phyloP scores from a whole-genome alignment of 1,140 invertebrate genomes.

The Megathymus violae region DNA sequence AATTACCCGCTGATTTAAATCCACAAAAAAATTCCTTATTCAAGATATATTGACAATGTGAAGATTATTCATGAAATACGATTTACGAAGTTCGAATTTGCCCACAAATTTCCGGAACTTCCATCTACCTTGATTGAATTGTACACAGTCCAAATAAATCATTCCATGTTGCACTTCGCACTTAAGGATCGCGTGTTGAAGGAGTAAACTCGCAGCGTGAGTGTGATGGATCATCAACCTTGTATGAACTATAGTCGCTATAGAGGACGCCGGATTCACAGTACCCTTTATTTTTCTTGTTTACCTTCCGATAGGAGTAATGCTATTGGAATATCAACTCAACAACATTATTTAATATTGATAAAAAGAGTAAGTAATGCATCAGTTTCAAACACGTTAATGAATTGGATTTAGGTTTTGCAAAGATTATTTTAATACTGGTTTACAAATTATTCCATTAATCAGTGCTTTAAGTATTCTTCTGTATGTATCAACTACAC shows the following conservation, averaged over 20 bases:
- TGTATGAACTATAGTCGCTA: not conserved
- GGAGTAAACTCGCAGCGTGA: constrained; percentile 7
- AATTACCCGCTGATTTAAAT: too few relatives aligned
- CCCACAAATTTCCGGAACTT: not conserved
- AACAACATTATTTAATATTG: too few relatives aligned
- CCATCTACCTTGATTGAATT: not conserved
- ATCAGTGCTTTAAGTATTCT: too few relatives aligned
- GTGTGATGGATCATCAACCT: constrained; percentile 8
- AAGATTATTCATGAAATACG: not conserved
- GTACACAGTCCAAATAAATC: constrained; percentile 1
- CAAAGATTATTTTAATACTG: too few relatives aligned
- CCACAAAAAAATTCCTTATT: not conserved
- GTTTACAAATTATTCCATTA: too few relatives aligned
- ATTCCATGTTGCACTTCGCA: constrained; percentile 4
- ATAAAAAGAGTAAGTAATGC: too few relatives aligned
- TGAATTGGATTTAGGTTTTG: too few relatives aligned
- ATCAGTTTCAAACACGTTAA: too few relatives aligned
- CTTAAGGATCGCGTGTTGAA: constrained; percentile 4
- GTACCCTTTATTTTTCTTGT: not conserved
- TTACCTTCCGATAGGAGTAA: too few relatives aligned
- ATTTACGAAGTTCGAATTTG: not conserved
- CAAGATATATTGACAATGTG: too few relatives aligned
- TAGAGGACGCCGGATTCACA: not conserved
- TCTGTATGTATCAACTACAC: too few relatives aligned
- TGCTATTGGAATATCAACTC: too few relatives aligned